Percentiles rank a stretch among this genome's conserved stretches.
These are phyloP conservation scores for Mastigias papua DNA, from an alignment of 30 jellyfish, hydroid and myxozoan genomes.

Conservation along the genomic window DNA sequence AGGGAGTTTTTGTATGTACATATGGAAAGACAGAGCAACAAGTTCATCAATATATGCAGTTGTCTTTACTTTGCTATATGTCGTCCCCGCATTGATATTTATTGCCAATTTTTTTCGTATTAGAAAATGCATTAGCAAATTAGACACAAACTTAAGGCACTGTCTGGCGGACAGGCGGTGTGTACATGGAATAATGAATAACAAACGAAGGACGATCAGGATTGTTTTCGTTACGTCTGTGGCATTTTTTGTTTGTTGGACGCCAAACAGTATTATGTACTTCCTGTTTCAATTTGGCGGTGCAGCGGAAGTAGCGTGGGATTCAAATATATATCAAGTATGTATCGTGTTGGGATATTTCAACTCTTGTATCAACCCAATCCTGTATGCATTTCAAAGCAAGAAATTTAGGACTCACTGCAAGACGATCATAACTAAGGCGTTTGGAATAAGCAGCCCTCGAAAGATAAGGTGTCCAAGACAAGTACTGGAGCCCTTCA, in stretches of 20 bases:
- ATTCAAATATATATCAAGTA: conserved; percentile 72
- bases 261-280: conserved; percentile 78
- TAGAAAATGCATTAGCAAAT: conserved; percentile 17
- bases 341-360: conserved; percentile 70
- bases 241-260: conserved; percentile 87
- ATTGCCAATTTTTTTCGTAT: conserved; percentile 58
- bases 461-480: too few relatives aligned
- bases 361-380: conserved; percentile 87
- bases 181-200: conserved; percentile 3
- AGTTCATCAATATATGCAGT: conserved; percentile 24
- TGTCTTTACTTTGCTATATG: conserved; percentile 50
- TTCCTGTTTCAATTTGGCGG: conserved; percentile 61
- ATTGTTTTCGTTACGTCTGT: conserved; percentile 45
- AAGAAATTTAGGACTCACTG: conserved; percentile 71
- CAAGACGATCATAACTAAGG: conserved; percentile 18
- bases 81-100: conserved; percentile 66
- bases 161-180: conserved; percentile 32
- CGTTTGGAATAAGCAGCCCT: background rate
- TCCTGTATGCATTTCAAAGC: conserved; percentile 83
- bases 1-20: conserved; percentile 71
- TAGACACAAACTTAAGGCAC: conserved; percentile 27
- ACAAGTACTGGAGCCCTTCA: too few relatives aligned
- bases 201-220: conserved; percentile 58
- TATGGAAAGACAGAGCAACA: conserved; percentile 15
- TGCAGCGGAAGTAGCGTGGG: conserved; percentile 62